phyloP scores from a whole-genome alignment of 35 echinoderm and acorn worm genomes.

The Acanthaster planci region DNA sequence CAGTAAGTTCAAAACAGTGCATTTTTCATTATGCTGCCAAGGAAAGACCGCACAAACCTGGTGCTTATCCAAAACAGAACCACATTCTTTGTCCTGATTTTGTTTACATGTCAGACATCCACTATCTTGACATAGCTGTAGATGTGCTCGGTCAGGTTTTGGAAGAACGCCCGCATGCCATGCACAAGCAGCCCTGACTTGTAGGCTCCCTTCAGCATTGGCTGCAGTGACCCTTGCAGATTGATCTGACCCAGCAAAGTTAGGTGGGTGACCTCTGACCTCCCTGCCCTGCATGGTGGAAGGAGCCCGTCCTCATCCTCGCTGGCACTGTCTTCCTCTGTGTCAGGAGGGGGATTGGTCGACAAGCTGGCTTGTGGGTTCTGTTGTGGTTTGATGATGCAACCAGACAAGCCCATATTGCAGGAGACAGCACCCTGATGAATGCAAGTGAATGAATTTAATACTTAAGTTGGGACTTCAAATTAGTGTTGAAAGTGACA shows the following conservation, averaged over 20 bases:
- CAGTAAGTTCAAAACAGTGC: too few species aligned
- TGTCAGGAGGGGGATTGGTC: neutral
- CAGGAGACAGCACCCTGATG: neutral
- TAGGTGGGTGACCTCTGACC: conserved; percentile 20
- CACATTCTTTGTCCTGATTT: too few species aligned
- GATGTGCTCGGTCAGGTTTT: conserved; percentile 29
- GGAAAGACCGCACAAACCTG: too few species aligned
- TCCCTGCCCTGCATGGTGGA: neutral
- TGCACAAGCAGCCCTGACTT: conserved; percentile 44
- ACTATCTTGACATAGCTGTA: conserved; percentile 44
- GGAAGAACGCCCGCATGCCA: conserved; percentile 31
- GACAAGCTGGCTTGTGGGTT: neutral
- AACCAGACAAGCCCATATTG: conserved; percentile 22
- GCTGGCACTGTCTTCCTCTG: neutral
- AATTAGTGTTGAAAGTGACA: too few species aligned
- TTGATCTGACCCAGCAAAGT: conserved; percentile 41
- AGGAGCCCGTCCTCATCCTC: neutral
- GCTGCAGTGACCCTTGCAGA: conserved; percentile 39
- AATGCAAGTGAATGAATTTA: neutral
- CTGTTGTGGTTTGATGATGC: neutral
- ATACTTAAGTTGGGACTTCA: neutral
- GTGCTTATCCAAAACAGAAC: too few species aligned
- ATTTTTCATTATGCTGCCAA: too few species aligned
- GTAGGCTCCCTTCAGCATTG: conserved; percentile 36
- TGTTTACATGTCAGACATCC: conserved; percentile 26